Base-by-base conservation (phyloP, 2,888 invertebrate genomes). In the Himalopsyche anomala region DNA sequence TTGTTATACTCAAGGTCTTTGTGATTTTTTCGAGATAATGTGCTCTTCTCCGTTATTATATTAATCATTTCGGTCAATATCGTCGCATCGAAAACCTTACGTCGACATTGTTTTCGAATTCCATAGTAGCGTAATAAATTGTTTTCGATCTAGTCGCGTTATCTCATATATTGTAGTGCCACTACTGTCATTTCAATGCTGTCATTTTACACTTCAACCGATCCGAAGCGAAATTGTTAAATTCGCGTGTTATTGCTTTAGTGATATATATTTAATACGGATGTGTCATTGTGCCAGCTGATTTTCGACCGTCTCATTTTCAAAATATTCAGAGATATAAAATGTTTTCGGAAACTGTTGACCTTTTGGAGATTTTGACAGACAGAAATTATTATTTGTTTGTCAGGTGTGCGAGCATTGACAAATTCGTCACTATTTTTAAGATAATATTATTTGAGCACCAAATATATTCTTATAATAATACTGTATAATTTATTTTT, bases 1-100 rank as follows among this genome's bases (percentile, higher is more conserved):
- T 84, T 82, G 54, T 82, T 81, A 74, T 86, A 84, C 86, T 84
- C 86, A 86, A 86, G 86, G 86, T 86, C 86, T 86, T 62, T 74
- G 86, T 86, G 83, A 56, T 56, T 62, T 86, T 83, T 83, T 85
- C 79, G n/a, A 86, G 83, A 80, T 84, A 86, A 56, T 86, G 83
- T 45, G 54, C 82, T 54, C 82, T 45, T 62, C 82, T 85, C 54
- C 19, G 79, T 36, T 82, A 62, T 45, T 80, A 69, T 85, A 36
- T 51, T 42, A 80, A 55, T 84, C 45, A 55, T 85, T 85, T 84
- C 54, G 55, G 38, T 54, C 28, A 82, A 55, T 74, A 74, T 74
- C 74, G 12, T 74, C 74, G 74, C 36, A 15, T 15, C 28, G 36
- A 74, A 74, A 36, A 74, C 74, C 74, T 74, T 36, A 74, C 74